A percentile compares a stretch with the other conserved stretches of the same genome.
Evolutionary conservation across 2,797 vertebrate species (phyloP).

Genomic region (Poecilia picta): DNA sequence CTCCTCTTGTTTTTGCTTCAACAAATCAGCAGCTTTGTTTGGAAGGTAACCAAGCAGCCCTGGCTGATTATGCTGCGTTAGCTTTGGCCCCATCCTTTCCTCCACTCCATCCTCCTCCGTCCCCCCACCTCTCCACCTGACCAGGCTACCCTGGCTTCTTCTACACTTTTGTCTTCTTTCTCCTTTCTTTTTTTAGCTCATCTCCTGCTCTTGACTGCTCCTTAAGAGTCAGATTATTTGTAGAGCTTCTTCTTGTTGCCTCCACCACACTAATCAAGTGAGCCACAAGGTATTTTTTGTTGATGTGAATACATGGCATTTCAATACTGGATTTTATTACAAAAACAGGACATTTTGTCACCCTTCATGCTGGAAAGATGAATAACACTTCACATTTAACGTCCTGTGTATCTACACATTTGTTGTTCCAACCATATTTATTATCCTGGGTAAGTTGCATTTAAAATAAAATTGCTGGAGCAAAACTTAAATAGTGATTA

Average conservation of each 20-base stretch:
- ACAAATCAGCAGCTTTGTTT: slow-evolving; percentile 86
- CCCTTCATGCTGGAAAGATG: neutral
- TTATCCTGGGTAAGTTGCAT: neutral
- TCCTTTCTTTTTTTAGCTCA: slow-evolving; percentile 44
- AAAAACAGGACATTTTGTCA: neutral
- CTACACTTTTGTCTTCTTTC: slow-evolving; percentile 48
- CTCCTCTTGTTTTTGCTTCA: slow-evolving; percentile 73
- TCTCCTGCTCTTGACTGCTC: slow-evolving; percentile 64
- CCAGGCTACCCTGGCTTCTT: slow-evolving; percentile 51
- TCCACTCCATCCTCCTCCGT: slow-evolving; percentile 37
- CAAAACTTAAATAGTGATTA: neutral
- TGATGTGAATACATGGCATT: neutral
- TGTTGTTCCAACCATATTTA: neutral
- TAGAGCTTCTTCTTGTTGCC: slow-evolving; percentile 50
- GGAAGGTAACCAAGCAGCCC: slow-evolving; percentile 86
- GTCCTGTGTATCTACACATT: neutral
- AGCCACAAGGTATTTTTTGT: neutral
- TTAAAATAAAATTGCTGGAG: neutral
- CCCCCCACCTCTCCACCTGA: slow-evolving; percentile 57
- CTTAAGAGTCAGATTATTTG: slow-evolving; percentile 63
- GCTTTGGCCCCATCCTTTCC: slow-evolving; percentile 61
- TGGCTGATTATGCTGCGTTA: slow-evolving; percentile 79
- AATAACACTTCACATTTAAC: neutral
- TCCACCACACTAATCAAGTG: slow-evolving; percentile 40
- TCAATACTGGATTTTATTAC: neutral